Percentiles rank a stretch among this genome's conserved stretches.
Evolutionary conservation across 1,140 invertebrate species (phyloP).

Genomic region (Drosophila pruinosa): DNA sequence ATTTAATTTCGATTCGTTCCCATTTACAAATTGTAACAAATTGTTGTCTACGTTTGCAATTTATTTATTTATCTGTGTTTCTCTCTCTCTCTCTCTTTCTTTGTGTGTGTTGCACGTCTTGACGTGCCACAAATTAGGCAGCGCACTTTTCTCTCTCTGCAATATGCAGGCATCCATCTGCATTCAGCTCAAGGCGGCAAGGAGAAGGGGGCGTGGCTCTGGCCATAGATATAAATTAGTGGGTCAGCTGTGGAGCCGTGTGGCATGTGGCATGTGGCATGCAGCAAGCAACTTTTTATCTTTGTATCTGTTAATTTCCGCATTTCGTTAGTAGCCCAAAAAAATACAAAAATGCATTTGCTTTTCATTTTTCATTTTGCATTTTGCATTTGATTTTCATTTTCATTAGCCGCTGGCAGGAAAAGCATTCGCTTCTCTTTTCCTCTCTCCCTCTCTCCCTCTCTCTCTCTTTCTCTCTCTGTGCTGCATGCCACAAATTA

Average conservation of each 20-base stretch:
- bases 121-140: slow-evolving; percentile 25
- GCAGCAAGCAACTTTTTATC: slow-evolving; percentile 34
- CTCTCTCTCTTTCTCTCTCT: background rate
- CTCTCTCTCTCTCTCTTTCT: background rate
- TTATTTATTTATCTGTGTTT: slow-evolving; percentile 13
- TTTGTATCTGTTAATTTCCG: slow-evolving; percentile 58
- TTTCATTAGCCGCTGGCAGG: slow-evolving; percentile 21
- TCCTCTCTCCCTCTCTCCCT: background rate
- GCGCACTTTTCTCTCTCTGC: too few species aligned
- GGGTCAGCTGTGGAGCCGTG: slow-evolving; percentile 15
- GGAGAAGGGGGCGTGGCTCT: background rate
- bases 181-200: slow-evolving; percentile 13
- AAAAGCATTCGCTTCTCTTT: slow-evolving; percentile 1
- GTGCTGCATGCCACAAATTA: slow-evolving; percentile 3
- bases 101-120: background rate
- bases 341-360: slow-evolving; percentile 39
- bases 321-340: slow-evolving; percentile 32
- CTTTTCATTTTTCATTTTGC: slow-evolving; percentile 32
- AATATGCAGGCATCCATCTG: slow-evolving; percentile 40
- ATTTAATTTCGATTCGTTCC: slow-evolving; percentile 7
- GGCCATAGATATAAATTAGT: slow-evolving; percentile 31
- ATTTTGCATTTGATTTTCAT: slow-evolving; percentile 15
- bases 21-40: slow-evolving; percentile 26
- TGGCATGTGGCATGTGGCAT: background rate
- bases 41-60: slow-evolving; percentile 25